phyloP scores from a whole-genome alignment of 2,113 vertebrate genomes.

The Corythornis vintsioides region DNA sequence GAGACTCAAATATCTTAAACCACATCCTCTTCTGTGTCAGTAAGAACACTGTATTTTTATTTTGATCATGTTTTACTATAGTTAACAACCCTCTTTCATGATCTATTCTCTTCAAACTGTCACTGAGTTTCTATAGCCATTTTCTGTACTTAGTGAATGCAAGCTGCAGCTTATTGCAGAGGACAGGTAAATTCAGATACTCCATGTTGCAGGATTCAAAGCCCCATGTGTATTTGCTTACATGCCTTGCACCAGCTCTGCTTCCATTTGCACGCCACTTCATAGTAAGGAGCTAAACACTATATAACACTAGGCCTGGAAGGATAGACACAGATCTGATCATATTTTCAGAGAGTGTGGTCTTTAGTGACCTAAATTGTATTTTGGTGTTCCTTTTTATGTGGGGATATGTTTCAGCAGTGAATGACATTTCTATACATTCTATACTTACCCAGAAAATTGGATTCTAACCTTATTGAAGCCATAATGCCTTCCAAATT shows the following conservation, averaged over 20 bases:
- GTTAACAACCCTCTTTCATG: background rate
- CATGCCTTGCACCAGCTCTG: background rate
- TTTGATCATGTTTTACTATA: background rate
- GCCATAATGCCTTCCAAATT: background rate
- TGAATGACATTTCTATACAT: background rate
- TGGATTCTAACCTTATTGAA: background rate
- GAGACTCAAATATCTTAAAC: no score
- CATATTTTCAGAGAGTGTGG: background rate
- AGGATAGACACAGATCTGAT: background rate
- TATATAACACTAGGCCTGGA: background rate
- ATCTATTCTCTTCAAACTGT: background rate
- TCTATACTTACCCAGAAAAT: background rate
- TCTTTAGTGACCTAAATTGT: background rate
- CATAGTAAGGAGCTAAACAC: background rate
- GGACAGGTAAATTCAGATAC: background rate
- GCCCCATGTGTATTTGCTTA: background rate
- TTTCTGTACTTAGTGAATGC: background rate
- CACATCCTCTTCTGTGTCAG: background rate
- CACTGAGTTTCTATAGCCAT: background rate
- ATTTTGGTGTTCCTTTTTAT: background rate
- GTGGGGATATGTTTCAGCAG: background rate
- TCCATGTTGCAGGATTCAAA: background rate
- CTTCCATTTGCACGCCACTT: background rate
- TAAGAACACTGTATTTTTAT: background rate
- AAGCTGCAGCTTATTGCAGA: background rate